Base-by-base conservation (phyloP, 2,888 invertebrate species). In the Hirtodrosophila confusa region DNA sequence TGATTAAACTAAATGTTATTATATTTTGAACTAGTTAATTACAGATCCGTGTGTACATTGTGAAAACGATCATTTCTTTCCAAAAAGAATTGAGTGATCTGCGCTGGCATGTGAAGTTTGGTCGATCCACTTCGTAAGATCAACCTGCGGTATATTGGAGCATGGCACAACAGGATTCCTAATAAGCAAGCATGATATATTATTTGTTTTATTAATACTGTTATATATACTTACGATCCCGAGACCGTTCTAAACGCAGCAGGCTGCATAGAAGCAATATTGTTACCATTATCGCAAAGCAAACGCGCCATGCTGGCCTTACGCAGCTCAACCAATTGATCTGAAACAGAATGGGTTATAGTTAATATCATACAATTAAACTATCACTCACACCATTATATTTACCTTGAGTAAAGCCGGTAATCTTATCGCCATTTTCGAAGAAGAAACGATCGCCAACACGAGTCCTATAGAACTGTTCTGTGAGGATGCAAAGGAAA, bases 391-490 rank as follows among this genome's bases (percentile, higher is more conserved):
- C 17, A 17, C 17, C 17, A 17, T 17, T 17, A 33, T 17, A 31
- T 11, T 17, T 73, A 89, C 95, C 94, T 83, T 93, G 92, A 3
- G 95, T 95, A 79, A 96, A 96, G 27, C 94, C 94, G 36, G 91
- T 92, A 2, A 93, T 91, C 41, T 93, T 93, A 63, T 94, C 93
- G 4, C 94, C 94, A 77, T 94, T 94, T 90, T 96, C 96, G 85
- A 94, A 97, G 94, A 97, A 98, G 91, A 94, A 97, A 65, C 97
- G 93, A 91, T 98, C 98, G 0, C 97, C 97, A 7, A 94, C 95
- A 80, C 97, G 94, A 0, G 97, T 95, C 71, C 96, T 93, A 89
- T 94, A 95, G 92, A 98, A 98, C 92, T 98, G 97, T 88, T 96
- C 96, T 0, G 95, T 95, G 4, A 98, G 92, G 73, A 98, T 95